Conservation (phyloP, 2,113 vertebrate genomes). For the Passer montanus region DNA sequence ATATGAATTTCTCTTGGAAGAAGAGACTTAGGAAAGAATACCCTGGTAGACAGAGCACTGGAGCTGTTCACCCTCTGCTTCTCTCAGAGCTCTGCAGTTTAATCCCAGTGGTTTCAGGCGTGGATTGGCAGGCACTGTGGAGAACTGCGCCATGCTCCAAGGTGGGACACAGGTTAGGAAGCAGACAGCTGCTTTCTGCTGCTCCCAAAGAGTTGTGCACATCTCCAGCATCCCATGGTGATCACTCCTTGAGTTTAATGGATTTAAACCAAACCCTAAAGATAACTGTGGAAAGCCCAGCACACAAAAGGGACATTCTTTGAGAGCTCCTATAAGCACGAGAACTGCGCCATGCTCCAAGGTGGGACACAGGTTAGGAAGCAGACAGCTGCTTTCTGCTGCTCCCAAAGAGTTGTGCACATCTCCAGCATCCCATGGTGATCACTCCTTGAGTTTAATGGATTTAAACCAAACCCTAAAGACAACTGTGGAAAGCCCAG, state of each 20-base stretch:
- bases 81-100: neutral
- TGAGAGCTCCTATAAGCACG: neutral
- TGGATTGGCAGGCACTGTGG: neutral
- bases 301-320: accelerated
- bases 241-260: neutral
- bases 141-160: neutral
- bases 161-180: neutral
- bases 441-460: neutral
- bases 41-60: neutral
- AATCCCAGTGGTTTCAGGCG: neutral
- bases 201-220: neutral
- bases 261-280: neutral
- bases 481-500: neutral
- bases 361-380: neutral
- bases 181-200: neutral
- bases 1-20: neutral
- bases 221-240: neutral
- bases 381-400: neutral
- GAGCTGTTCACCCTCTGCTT: neutral
- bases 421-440: neutral
- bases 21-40: neutral
- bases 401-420: neutral
- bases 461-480: neutral
- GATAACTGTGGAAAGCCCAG: neutral
- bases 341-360: neutral